Evolutionary conservation across 2,888 invertebrate genomes (phyloP).

Genomic region (Zygothrica quintamaculata): DNA sequence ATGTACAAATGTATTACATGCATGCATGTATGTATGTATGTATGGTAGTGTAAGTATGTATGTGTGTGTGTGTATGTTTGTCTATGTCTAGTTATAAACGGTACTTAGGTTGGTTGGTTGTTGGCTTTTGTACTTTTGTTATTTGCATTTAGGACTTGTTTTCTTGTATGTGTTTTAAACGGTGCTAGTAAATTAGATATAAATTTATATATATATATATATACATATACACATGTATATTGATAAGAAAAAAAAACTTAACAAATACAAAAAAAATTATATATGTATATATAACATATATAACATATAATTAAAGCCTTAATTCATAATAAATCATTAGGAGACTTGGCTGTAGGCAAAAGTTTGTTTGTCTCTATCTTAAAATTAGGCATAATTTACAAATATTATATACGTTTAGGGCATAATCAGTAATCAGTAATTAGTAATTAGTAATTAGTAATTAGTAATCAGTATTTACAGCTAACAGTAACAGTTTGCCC

Average conservation of each 20-base stretch:
- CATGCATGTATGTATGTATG: constrained; percentile 24
- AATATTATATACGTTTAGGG: constrained; percentile 32
- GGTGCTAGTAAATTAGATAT: constrained; percentile 53
- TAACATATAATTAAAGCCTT: constrained; percentile 51
- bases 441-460: no score
- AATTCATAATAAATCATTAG: constrained; percentile 39
- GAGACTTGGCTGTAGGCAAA: constrained; percentile 57
- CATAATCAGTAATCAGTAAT: background rate
- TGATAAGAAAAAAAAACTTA: constrained; percentile 69
- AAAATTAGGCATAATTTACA: constrained; percentile 43
- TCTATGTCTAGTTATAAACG: constrained; percentile 65
- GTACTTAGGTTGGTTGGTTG: constrained; percentile 79
- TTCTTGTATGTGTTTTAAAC: constrained; percentile 43
- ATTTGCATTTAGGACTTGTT: constrained; percentile 78
- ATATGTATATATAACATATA: constrained; percentile 27
- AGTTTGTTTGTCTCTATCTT: constrained; percentile 47
- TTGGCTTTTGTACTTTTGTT: constrained; percentile 80
- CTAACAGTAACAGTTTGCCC: constrained; percentile 9
- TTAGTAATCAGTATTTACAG: constrained; percentile 30
- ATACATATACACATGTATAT: constrained; percentile 25
- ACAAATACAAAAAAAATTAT: constrained; percentile 68
- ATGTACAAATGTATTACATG: constrained; percentile 5
- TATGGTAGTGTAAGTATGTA: constrained; percentile 21
- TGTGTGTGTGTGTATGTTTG: no score
- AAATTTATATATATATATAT: no score